Evolutionary conservation across 2,113 vertebrate species (phyloP).

Genomic region (Callaeas wilsoni): DNA sequence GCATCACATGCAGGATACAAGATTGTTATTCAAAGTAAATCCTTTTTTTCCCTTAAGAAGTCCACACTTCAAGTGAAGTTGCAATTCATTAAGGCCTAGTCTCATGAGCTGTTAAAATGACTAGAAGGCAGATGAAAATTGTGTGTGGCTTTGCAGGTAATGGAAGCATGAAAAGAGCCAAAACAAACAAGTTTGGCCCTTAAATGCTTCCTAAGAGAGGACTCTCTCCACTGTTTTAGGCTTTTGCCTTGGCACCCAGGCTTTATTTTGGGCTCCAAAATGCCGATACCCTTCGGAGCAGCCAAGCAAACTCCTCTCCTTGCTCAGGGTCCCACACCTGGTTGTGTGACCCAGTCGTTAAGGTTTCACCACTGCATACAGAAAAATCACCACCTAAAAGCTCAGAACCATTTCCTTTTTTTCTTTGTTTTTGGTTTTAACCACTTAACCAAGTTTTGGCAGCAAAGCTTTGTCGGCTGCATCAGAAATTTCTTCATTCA

Average conservation of each 20-base stretch:
- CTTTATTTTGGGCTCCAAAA: not conserved
- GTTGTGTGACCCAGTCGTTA: not conserved
- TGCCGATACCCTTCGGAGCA: accelerated
- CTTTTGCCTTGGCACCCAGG: not conserved
- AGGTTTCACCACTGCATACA: not conserved
- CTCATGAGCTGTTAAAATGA: not conserved
- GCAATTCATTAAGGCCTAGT: not conserved
- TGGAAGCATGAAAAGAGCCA: not conserved
- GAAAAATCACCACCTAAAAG: not conserved
- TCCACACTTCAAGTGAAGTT: not conserved
- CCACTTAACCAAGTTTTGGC: not conserved
- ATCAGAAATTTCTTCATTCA: not conserved
- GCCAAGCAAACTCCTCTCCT: not conserved
- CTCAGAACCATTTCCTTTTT: not conserved
- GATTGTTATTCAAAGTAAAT: not conserved
- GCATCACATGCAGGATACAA: not conserved
- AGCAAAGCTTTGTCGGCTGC: not conserved
- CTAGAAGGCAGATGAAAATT: not conserved
- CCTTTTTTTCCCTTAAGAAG: not conserved
- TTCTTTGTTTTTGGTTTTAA: not conserved
- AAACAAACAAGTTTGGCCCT: not conserved
- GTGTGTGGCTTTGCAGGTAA: not conserved
- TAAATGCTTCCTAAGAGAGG: not conserved
- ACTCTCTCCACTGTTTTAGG: not conserved
- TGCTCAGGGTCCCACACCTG: not conserved